Evolutionary conservation across 2,113 vertebrate genomes (phyloP), one percentile per base, ranked within the genome.

Genomic region (Gasterosteus nipponicus): DNA sequence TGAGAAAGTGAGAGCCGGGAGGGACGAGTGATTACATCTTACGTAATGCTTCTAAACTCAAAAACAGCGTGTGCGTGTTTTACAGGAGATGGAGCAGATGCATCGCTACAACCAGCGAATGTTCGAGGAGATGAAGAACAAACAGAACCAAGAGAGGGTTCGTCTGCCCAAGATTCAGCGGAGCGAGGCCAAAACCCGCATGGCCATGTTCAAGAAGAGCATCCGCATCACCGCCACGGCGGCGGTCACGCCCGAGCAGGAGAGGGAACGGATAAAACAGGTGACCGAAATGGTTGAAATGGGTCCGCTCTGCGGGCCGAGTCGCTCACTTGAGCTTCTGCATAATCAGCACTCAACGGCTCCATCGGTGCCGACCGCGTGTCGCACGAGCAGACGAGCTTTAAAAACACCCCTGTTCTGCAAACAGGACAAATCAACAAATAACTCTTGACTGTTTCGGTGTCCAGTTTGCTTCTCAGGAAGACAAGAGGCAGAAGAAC

Each of bases 151-250:
- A 81, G 98, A 99, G 92, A 94, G 96, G 89, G 96, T 93, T 0
- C 95, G 98, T 16, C 92, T 99, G 72, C 98, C 98, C 66, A 99
- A 99, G 94, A 98, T 98, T 89, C 98, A 99, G 80, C 95, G 98
- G 67, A 94, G 98, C 22, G 98, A 99, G 54, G 97, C 96, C 57
- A 99, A 99, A 93, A 99, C 98, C 9, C 96, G 98, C 53, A 99
- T 99, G 98, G 97, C 98, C 62, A 99, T 99, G 97, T 99, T 97
- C 89, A 99, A 99, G 91, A 98, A 98, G 89, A 99, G 98, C 85
- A 92, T 99, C 80, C 95, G 98, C 81, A 99, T 99, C 93, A 96
- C 96, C 53, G 96, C 95, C 38, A 96, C 95, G 0, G 96, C 95
- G 14, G 86, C 95, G 5, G 93, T 96, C n/a, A 97, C 97, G 38